Conservation (phyloP, 2,797 vertebrate genomes). For the Pterois miles region DNA sequence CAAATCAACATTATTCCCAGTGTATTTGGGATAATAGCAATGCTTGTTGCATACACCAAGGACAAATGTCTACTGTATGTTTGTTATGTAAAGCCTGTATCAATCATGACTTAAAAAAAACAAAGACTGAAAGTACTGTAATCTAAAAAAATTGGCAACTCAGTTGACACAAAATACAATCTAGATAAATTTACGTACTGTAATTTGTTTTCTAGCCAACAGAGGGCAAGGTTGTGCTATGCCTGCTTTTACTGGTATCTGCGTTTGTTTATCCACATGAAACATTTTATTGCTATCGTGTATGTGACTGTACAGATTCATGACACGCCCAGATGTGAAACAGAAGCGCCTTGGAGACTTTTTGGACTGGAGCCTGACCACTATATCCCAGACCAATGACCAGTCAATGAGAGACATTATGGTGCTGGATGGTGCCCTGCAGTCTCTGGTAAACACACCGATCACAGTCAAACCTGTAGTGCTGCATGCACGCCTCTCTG, state of each 20-base stretch:
- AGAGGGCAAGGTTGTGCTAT: conserved; percentile 51
- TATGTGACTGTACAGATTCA: conserved; percentile 84
- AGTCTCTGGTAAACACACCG: conserved; percentile 89
- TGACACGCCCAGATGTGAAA: conserved; percentile 94
- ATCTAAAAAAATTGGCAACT: background rate
- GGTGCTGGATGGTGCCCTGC: conserved; percentile 89
- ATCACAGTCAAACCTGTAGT: background rate
- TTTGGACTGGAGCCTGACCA: conserved; percentile 92
- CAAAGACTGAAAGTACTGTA: background rate
- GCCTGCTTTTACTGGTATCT: background rate
- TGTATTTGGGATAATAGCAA: background rate
- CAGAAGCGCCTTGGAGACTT: conserved; percentile 91
- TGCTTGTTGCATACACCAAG: background rate
- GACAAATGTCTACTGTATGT: background rate
- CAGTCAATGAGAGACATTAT: conserved; percentile 85
- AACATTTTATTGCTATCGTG: background rate
- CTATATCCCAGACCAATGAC: conserved; percentile 84
- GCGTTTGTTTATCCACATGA: background rate
- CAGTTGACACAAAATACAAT: background rate
- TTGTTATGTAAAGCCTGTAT: background rate
- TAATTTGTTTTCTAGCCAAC: conserved; percentile 29
- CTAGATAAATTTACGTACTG: background rate
- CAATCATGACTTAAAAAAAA: background rate
- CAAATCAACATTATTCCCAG: background rate
- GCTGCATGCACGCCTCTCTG: background rate